Conservation (phyloP, 2,113 vertebrate species). For the Rutilus rutilus region DNA sequence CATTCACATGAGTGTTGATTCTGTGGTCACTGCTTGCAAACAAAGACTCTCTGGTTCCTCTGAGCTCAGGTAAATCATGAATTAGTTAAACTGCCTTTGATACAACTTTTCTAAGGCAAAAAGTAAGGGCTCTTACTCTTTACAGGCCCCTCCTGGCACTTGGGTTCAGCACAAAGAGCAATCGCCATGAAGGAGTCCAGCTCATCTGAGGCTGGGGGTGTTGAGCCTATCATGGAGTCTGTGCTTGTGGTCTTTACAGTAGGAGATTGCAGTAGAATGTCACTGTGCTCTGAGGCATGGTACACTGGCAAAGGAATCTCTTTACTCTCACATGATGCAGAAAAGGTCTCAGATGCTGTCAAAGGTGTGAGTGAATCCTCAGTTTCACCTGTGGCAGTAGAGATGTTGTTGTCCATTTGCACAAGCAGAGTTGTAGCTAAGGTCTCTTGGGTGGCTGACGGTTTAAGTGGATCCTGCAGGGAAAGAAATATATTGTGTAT, state of each 20-base stretch:
- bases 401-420: constrained; percentile 63
- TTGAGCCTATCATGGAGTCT: constrained; percentile 41
- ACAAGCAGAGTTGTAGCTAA: constrained; percentile 61
- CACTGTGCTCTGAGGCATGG: constrained; percentile 59
- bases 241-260: constrained; percentile 32
- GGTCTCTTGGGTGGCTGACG: constrained; percentile 61
- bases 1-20: background rate
- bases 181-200: constrained; percentile 21
- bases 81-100: constrained; percentile 61
- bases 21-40: background rate
- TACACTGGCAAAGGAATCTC: constrained; percentile 64
- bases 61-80: constrained; percentile 47
- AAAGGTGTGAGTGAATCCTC: constrained; percentile 53
- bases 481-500: background rate
- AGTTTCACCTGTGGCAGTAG: constrained; percentile 56
- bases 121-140: constrained; percentile 58
- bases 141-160: constrained; percentile 38
- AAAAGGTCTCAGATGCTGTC: constrained; percentile 42
- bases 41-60: constrained; percentile 22
- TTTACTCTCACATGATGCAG: constrained; percentile 55
- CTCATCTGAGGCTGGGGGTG: constrained; percentile 33
- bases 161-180: constrained; percentile 42
- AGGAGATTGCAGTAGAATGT: constrained; percentile 60
- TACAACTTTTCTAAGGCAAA: constrained; percentile 30
- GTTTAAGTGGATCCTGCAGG: constrained; percentile 69